These are phyloP conservation scores for Parnassius apollo DNA, from an alignment of 2,888 invertebrate genomes.

Conservation along the genomic window DNA sequence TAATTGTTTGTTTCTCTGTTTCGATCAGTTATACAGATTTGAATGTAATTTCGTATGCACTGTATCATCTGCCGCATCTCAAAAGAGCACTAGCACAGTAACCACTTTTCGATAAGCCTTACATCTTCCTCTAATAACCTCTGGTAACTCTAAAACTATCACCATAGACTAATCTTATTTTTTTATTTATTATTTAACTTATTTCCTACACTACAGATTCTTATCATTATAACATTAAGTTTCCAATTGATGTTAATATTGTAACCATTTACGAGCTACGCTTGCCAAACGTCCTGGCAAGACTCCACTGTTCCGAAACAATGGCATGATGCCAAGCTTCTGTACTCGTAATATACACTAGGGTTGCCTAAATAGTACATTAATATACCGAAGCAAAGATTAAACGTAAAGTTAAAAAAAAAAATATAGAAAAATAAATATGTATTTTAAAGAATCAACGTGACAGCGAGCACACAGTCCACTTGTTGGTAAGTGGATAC, in stretches of 20 bases:
- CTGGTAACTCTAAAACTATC: not conserved
- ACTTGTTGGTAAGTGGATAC: not conserved
- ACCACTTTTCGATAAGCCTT: no score
- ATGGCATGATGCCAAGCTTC: constrained; percentile 14
- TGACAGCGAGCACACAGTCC: not conserved
- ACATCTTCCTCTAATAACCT: not conserved
- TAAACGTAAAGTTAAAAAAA: no score
- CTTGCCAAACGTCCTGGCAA: constrained; percentile 22
- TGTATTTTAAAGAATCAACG: no score
- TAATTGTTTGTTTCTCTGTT: no score
- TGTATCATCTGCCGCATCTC: no score
- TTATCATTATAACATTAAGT: constrained; percentile 7
- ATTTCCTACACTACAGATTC: constrained; percentile 2
- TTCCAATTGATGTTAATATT: constrained; percentile 10
- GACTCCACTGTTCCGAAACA: constrained; percentile 13
- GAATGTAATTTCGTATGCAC: no score
- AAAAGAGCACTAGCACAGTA: no score
- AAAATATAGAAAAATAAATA: no score
- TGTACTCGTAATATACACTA: not conserved
- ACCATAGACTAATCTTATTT: not conserved
- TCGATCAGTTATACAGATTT: no score
- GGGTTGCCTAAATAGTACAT: constrained; percentile 1
- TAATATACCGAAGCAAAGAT: no score
- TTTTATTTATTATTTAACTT: no score
- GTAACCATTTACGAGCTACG: constrained; percentile 12